A percentile compares a stretch with the other conserved stretches of the same genome.
These are phyloP conservation scores for Heptranchias perlo DNA, from an alignment of 2,113 vertebrate genomes.

Conservation along the genomic window DNA sequence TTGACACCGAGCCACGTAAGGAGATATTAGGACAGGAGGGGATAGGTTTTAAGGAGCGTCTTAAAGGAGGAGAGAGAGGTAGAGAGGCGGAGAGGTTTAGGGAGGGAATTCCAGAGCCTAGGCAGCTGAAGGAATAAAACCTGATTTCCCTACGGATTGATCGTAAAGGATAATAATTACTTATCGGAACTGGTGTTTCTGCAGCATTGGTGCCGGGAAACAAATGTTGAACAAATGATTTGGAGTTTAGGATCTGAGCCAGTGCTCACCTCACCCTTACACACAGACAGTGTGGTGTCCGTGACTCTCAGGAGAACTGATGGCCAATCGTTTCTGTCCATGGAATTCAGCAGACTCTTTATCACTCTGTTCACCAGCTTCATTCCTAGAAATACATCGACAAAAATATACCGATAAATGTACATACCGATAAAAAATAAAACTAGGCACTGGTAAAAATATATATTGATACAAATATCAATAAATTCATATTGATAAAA, in stretches of 20 bases:
- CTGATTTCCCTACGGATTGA: not conserved
- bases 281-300: constrained; percentile 77
- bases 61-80: not conserved
- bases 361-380: constrained; percentile 87
- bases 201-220: constrained; percentile 16
- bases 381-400: constrained; percentile 67
- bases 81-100: not conserved
- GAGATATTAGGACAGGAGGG: not conserved
- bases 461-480: not conserved
- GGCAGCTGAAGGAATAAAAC: not conserved
- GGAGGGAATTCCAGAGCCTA: not conserved
- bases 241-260: not conserved
- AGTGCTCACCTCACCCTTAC: constrained; percentile 59
- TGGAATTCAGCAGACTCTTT: constrained; percentile 67
- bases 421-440: not conserved
- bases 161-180: not conserved
- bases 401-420: too few relatives aligned
- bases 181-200: not conserved
- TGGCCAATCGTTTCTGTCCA: constrained; percentile 69
- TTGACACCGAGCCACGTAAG: not conserved
- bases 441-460: not conserved
- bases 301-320: constrained; percentile 71
- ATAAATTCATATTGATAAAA: not conserved
- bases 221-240: not conserved
- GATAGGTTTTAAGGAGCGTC: not conserved